Percentiles rank a stretch among this genome's conserved stretches.
Conservation (phyloP, 30 jellyfish, hydroid and myxozoan genomes). For the Cassiopea xamachana region DNA sequence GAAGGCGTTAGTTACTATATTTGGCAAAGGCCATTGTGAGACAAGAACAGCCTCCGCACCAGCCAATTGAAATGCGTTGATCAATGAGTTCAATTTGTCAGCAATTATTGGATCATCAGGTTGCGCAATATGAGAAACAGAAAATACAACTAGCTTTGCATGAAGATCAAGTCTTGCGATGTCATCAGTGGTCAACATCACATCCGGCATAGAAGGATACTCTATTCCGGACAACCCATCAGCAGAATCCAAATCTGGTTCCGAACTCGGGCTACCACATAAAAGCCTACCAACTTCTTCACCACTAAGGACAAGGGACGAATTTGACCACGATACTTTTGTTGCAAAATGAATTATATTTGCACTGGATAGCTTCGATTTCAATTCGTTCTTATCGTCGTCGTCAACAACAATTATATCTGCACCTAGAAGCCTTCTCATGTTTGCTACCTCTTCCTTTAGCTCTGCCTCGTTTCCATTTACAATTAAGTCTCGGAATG, state of each 20-base stretch:
- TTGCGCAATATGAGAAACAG: slow-evolving; percentile 66
- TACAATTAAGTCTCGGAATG: slow-evolving; percentile 46
- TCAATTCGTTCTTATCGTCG: slow-evolving; percentile 60
- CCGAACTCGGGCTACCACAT: slow-evolving; percentile 66
- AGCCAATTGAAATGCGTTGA: slow-evolving; percentile 81
- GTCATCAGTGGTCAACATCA: slow-evolving; percentile 64
- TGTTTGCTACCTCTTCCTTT: slow-evolving; percentile 38
- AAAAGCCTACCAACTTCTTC: slow-evolving; percentile 73
- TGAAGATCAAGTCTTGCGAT: slow-evolving; percentile 62
- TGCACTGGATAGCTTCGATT: slow-evolving; percentile 68
- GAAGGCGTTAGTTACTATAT: slow-evolving; percentile 68
- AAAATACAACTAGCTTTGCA: slow-evolving; percentile 77
- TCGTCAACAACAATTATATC: slow-evolving; percentile 61
- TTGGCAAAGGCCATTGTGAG: slow-evolving; percentile 88
- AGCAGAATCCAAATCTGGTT: slow-evolving; percentile 74
- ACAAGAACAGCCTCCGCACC: slow-evolving; percentile 91
- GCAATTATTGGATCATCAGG: slow-evolving; percentile 62
- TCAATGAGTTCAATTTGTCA: slow-evolving; percentile 69
- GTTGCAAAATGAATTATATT: slow-evolving; percentile 85
- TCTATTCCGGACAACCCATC: slow-evolving; percentile 72
- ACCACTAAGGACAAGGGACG: slow-evolving; percentile 79
- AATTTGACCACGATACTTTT: slow-evolving; percentile 82
- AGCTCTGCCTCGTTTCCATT: slow-evolving; percentile 60
- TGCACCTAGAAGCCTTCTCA: slow-evolving; percentile 50
- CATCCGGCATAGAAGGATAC: slow-evolving; percentile 78